Evolutionary conservation across 2,888 invertebrate genomes (phyloP).

Genomic region (Erynnis tages): DNA sequence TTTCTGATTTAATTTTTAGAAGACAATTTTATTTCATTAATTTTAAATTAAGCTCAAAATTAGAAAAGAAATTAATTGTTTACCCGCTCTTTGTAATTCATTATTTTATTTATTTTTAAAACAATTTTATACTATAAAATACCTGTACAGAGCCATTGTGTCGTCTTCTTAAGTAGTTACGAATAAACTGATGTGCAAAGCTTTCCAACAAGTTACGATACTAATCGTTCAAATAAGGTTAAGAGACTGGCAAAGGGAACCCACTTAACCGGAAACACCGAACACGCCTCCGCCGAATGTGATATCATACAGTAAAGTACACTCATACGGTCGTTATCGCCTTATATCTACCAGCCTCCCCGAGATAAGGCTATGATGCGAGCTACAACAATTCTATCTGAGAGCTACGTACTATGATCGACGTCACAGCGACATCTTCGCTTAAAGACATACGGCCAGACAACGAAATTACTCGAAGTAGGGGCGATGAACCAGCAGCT

Average conservation of each 20-base stretch:
- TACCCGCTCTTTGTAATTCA: not conserved
- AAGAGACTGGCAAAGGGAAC: conserved; percentile 44
- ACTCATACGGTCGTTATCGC: conserved; percentile 61
- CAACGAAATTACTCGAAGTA: conserved; percentile 55
- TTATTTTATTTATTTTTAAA: not conserved
- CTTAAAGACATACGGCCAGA: conserved; percentile 67
- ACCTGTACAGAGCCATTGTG: conserved; percentile 73
- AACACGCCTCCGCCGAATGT: conserved; percentile 70
- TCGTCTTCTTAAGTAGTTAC: conserved; percentile 48
- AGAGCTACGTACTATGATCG: conserved; percentile 82
- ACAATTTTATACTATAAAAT: conserved; percentile 24
- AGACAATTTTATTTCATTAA: too few relatives aligned
- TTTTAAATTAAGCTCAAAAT: too few relatives aligned
- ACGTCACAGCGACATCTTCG: conserved; percentile 65
- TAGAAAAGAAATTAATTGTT: too few relatives aligned
- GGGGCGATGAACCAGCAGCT: conserved; percentile 53
- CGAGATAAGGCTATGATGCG: conserved; percentile 65
- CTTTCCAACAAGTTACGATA: conserved; percentile 28
- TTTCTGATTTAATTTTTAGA: too few relatives aligned
- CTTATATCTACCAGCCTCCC: conserved; percentile 68
- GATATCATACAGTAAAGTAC: conserved; percentile 70
- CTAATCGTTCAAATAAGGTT: conserved; percentile 47
- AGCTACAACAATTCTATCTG: conserved; percentile 75
- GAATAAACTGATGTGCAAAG: conserved; percentile 32
- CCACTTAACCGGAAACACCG: conserved; percentile 46